phyloP scores from a whole-genome alignment of 2,888 invertebrate species.

The Alcis repandata region DNA sequence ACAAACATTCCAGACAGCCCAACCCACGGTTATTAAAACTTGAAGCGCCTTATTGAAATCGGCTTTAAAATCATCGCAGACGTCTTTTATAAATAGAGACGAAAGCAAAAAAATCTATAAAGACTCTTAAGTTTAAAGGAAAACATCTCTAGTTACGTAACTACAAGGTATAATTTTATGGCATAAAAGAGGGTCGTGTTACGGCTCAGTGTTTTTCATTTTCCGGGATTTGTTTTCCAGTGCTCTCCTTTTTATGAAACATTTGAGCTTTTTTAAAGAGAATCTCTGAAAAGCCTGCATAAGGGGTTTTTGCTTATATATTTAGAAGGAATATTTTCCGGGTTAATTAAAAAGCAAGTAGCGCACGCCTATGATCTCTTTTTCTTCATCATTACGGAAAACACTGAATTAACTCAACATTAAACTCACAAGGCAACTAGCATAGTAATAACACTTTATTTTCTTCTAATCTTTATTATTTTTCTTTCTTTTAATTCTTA shows the following conservation, averaged over 20 bases:
- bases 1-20: not conserved
- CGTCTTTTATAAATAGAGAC: conserved; percentile 41
- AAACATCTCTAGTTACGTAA: not conserved
- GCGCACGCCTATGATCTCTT: too few relatives aligned
- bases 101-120: conserved; percentile 13
- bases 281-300: not conserved
- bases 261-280: conserved; percentile 10
- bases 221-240: conserved; percentile 20
- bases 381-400: too few relatives aligned
- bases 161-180: not conserved
- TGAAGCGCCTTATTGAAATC: conserved; percentile 58
- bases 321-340: not conserved
- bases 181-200: not conserved
- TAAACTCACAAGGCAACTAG: too few relatives aligned
- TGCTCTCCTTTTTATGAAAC: conserved; percentile 20
- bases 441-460: too few relatives aligned
- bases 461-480: too few relatives aligned
- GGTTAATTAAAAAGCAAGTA: not conserved
- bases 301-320: conserved; percentile 1
- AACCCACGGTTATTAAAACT: conserved; percentile 54
- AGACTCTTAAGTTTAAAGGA: not conserved
- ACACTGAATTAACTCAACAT: too few relatives aligned
- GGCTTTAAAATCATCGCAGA: conserved; percentile 55
- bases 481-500: too few relatives aligned
- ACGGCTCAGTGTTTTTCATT: conserved; percentile 9